Percentiles rank a stretch among this genome's conserved stretches.
phyloP scores from a whole-genome alignment of 2,888 invertebrate genomes.

The Apamea sordens region DNA sequence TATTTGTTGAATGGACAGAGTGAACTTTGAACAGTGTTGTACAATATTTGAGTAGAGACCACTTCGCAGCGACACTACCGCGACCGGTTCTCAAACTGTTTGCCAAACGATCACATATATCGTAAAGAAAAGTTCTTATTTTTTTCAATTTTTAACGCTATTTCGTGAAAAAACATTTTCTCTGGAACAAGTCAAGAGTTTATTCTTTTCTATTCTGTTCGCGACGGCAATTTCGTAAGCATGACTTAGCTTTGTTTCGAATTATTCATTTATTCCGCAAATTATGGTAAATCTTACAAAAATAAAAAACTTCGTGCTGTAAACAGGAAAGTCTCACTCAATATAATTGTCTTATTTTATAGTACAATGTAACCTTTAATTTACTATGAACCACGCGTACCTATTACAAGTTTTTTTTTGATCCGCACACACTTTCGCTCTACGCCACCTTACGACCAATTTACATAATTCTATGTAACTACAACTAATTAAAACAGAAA shows the following conservation, averaged over 20 bases:
- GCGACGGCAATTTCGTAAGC: conserved; percentile 45
- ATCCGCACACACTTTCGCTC: conserved; percentile 65
- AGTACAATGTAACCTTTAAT: conserved; percentile 8
- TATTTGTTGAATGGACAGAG: conserved; percentile 6
- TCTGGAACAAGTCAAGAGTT: background rate
- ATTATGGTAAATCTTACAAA: conserved; percentile 28
- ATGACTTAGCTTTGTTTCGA: conserved; percentile 53
- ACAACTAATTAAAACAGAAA: conserved; percentile 22
- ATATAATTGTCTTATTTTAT: background rate
- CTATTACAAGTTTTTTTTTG: conserved; percentile 26
- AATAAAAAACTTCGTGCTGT: background rate
- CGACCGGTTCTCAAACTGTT: conserved; percentile 47
- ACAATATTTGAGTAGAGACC: conserved; percentile 41
- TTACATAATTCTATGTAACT: conserved; percentile 59
- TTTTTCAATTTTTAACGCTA: background rate
- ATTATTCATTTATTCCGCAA: conserved; percentile 61
- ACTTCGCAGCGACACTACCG: background rate
- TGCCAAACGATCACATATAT: conserved; percentile 1
- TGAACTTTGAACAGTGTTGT: conserved; percentile 54
- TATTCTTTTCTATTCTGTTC: conserved; percentile 7
- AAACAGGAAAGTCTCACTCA: background rate
- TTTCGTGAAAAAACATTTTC: conserved; percentile 5
- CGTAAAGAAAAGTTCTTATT: conserved; percentile 10
- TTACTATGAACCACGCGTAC: conserved; percentile 13
- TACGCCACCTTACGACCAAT: conserved; percentile 50